Base-by-base conservation (phyloP, 2,888 invertebrate genomes). In the Lamproptera curius region DNA sequence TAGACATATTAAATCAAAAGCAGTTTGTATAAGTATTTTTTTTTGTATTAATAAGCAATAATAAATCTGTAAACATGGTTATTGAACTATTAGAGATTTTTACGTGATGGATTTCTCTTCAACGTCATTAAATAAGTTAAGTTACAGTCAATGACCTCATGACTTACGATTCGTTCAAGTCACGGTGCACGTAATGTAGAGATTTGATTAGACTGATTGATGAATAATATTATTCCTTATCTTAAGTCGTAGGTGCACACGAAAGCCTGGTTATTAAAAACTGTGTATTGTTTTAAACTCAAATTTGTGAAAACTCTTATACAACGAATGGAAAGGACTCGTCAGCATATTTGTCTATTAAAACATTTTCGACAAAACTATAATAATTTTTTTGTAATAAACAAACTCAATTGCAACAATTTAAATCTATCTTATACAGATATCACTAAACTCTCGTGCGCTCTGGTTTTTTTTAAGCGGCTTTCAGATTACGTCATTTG, bases 401-500 rank as follows among this genome's bases (percentile, higher is more conserved):
- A 23, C 4, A 6, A 23, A 4, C 23, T 6, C 8, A 23, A 6
- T 23, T 23, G n/a, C n/a, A n/a, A n/a, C 23, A 6, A 6, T 23
- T 23, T 23, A 8, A 6, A 23, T 69, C 67, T 63, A 62, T 9
- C 2, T 20, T 23, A 8, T 20, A 15, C 6, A 8, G 14, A 9
- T 16, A 34, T 34, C 13, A 8, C 15, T 5, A 16, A 14, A 35
- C 23, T 23, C 4, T 23, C 23, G 23, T 23, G 8, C 4, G 14
- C 35, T 35, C 13, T 15, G 13, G 31, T 3, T 11, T 13, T 11
- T 9, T n/a, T 31, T 31, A 11, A n/a, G 11, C 31, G 31, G n/a
- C 11, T 10, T 28, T 28, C 55, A 67, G 69, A 76, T 74, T 63
- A 62, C 60, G 65, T 63, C 71, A 71, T 74, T 73, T 73, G 75